phyloP scores from a whole-genome alignment of 2,113 vertebrate species.

The Todiramphus saurophagus region DNA sequence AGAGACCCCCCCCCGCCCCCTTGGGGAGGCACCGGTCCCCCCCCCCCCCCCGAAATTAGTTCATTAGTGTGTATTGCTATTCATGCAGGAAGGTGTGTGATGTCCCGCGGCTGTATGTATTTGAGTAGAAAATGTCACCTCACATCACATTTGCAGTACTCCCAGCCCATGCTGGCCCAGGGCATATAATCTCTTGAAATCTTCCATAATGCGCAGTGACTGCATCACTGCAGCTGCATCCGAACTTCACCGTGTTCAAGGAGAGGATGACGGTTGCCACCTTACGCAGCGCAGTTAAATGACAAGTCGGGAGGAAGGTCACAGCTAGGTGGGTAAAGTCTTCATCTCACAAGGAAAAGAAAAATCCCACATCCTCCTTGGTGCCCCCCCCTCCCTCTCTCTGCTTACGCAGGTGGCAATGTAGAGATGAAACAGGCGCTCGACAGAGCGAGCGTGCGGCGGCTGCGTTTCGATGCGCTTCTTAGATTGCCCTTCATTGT shows the following conservation, averaged over 20 bases:
- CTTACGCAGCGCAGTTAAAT: slow-evolving; percentile 1
- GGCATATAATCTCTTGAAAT: slow-evolving; percentile 6
- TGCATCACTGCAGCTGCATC: neutral
- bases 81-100: slow-evolving; percentile 34
- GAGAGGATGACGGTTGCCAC: neutral
- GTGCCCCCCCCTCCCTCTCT: neutral
- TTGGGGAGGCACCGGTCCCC: too few species aligned
- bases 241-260: neutral
- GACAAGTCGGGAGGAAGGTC: slow-evolving; percentile 33
- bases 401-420: neutral
- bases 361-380: neutral
- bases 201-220: slow-evolving; percentile 24
- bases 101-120: slow-evolving; percentile 24
- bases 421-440: neutral
- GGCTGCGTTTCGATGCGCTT: neutral
- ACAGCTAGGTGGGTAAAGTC: neutral
- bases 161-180: slow-evolving; percentile 10
- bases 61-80: slow-evolving; percentile 30
- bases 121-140: slow-evolving; percentile 58
- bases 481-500: slow-evolving; percentile 46
- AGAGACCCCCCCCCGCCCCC: too few species aligned
- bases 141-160: slow-evolving; percentile 6
- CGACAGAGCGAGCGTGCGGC: neutral
- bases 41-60: neutral
- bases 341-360: neutral